Base-by-base conservation (phyloP, 1,140 invertebrate species). In the Armadillidium nasatum region DNA sequence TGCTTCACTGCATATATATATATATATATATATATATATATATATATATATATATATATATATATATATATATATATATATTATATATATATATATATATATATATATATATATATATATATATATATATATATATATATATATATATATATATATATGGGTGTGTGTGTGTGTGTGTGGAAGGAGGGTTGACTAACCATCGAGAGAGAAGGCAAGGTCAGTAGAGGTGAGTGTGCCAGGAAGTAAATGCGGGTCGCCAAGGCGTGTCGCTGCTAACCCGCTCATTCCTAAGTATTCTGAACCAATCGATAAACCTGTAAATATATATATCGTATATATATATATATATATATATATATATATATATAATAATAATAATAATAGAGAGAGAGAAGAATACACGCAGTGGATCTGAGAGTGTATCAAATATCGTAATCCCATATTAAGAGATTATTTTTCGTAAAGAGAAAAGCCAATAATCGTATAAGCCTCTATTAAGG, bases 171-270 rank as follows among this genome's bases (percentile, higher is more conserved):
- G n/a, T n/a, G n/a, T n/a, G n/a, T n/a, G n/a, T n/a, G n/a, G n/a
- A n/a, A n/a, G n/a, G n/a, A n/a, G n/a, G n/a, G n/a, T 60, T 33
- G 68, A 85, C 86, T 88, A 87, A 92, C 91, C 90, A 86, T 93
- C 91, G 83, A 93, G 87, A 81, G 91, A 91, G 82, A 92, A 90
- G 44, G 91, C 90, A n/a, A 80, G 77, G 54, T 80, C 79, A 11
- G 79, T 69, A n/a, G 79, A 80, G 21, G 79, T 80, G 70, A 92
- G 86, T 9, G 91, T 90, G 73, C 91, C 91, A 10, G 90, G 88
- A 4, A 91, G 90, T 79, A 92, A 90, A 33, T 93, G 86, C 45
- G 86, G 82, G 78, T 87, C 85, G 50, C 83, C 81, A 71, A 90
- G 85, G 22, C 89, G 85, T 82, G 89, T 86, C 68, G 89, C 88